These are phyloP conservation scores for Xylocampa areola DNA, from an alignment of 2,888 invertebrate genomes.

Conservation along the genomic window DNA sequence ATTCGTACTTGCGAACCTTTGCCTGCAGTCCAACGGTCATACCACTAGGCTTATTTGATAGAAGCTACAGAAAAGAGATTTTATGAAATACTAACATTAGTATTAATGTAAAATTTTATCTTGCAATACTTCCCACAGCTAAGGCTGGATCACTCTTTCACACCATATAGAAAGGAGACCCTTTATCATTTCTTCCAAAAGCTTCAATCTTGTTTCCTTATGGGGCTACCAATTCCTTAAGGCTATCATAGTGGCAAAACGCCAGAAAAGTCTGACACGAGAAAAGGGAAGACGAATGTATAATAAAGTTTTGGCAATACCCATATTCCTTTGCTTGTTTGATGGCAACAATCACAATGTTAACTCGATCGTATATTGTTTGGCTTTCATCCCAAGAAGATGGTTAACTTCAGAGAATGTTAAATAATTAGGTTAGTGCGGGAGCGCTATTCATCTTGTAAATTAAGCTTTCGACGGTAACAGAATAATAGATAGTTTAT, in stretches of 20 bases:
- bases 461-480: conserved; percentile 3
- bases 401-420: conserved; percentile 3
- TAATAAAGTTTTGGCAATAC: conserved; percentile 23
- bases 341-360: conserved; percentile 9
- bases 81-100: no score
- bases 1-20: no score
- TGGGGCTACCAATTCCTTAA: not conserved
- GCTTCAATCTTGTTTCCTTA: no score
- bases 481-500: not conserved
- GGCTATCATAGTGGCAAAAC: conserved; percentile 16
- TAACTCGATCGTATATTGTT: conserved; percentile 21
- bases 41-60: no score
- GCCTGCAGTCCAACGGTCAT: no score
- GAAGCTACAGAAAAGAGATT: no score
- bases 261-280: conserved; percentile 18
- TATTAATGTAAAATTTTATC: no score
- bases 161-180: no score
- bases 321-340: conserved; percentile 14
- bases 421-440: conserved; percentile 22
- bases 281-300: conserved; percentile 15
- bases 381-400: conserved; percentile 10
- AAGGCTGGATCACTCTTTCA: no score
- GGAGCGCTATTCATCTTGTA: conserved; percentile 17
- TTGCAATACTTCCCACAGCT: no score
- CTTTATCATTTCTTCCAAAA: no score